Base-by-base conservation (phyloP, 2,888 invertebrate species). In the Electrophaes corylata region DNA sequence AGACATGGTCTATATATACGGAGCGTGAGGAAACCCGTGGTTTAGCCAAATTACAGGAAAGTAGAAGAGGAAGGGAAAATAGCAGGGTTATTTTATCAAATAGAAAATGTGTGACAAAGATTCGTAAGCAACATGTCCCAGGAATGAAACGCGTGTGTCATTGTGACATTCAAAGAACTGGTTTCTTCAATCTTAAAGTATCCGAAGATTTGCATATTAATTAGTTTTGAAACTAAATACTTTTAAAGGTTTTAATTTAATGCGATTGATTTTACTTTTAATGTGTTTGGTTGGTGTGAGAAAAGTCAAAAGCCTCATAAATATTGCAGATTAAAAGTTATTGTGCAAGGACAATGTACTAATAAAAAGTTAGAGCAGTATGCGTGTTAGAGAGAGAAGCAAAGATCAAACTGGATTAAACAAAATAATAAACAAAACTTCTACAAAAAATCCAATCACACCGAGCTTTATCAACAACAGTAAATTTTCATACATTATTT, bases 131-230 rank as follows among this genome's bases (percentile, higher is more conserved):
- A 16, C 16, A 16, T 10, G 8, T 6, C 37, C 37, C 23, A 14
- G 16, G 23, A 35, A 62, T 59, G 20, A 55, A 55, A n/a, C 23
- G 6, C 12, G 23, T 44, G 18, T 40, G 4, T 23, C 8, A 12
- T 29, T 45, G 45, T 45, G 33, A 51, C 50, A 57, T 33, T 40
- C 19, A 44, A n/a, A 40, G 10, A 51, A 63, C 62, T 47, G 60
- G 65, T 60, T 70, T 14, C 47, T 55, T 47, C 29, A 54, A 60
- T 49, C 40, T 60, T 55, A 45, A 47, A 48, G 49, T 41, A 12
- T 59, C 49, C 37, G 37, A 53, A 47, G 43, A 72, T 73, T 70
- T 63, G 67, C 69, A 71, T 71, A 62, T 65, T 60, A 68, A 73
- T 72, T 73, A 71, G 59, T 50, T 43, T 54, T 66, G 67, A 62